These are phyloP conservation scores for Hystrix cristata DNA, from an alignment of 2,113 vertebrate species.

Conservation along the genomic window DNA sequence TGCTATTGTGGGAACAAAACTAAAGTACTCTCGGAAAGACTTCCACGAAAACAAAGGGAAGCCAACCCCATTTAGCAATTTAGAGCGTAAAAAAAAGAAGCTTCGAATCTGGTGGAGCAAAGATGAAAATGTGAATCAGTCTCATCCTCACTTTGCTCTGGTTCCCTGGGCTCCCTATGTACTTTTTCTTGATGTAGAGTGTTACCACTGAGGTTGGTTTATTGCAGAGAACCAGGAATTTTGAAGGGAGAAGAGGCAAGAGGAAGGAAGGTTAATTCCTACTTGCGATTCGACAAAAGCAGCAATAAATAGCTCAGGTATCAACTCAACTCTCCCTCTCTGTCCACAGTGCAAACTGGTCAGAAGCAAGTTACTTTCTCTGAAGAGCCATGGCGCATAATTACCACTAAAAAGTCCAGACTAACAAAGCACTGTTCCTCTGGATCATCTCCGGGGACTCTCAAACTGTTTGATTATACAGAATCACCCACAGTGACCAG, in stretches of 20 bases:
- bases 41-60: neutral
- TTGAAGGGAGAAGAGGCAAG: neutral
- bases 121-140: neutral
- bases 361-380: neutral
- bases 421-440: slow-evolving; percentile 56
- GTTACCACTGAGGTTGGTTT: neutral
- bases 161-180: neutral
- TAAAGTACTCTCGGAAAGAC: slow-evolving; percentile 42
- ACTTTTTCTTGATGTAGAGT: neutral
- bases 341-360: neutral
- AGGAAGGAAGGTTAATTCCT: slow-evolving; percentile 22
- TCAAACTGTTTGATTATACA: slow-evolving; percentile 13
- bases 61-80: neutral
- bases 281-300: slow-evolving; percentile 35
- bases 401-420: slow-evolving; percentile 4
- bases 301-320: slow-evolving; percentile 18
- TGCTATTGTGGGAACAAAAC: slow-evolving; percentile 3
- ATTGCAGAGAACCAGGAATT: neutral
- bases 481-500: neutral
- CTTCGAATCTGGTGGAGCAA: neutral
- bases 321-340: neutral
- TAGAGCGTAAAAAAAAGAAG: neutral
- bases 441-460: slow-evolving; percentile 72
- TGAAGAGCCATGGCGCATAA: neutral
- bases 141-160: neutral